These are phyloP conservation scores for Diabrotica balteata DNA, from an alignment of 2,888 invertebrate species.

Conservation along the genomic window DNA sequence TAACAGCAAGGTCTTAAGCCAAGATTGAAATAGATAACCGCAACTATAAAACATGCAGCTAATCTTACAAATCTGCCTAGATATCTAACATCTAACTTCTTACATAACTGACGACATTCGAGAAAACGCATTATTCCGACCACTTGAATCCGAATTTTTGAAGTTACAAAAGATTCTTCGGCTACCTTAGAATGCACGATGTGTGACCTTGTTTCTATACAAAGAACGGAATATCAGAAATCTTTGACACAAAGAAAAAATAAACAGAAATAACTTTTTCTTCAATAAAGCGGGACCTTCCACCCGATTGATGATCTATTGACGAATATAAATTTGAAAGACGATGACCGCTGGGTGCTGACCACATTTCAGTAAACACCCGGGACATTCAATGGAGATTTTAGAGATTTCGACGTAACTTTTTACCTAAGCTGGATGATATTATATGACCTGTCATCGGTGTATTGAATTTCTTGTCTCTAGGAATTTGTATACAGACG, in stretches of 20 bases:
- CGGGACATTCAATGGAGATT: conserved; percentile 26
- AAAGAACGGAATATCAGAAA: conserved; percentile 32
- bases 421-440: conserved; percentile 24
- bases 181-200: conserved; percentile 32
- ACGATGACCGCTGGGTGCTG: conserved; percentile 41
- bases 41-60: not conserved
- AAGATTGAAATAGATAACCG: no score
- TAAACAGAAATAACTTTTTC: conserved; percentile 31
- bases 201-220: conserved; percentile 21
- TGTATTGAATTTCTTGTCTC: conserved; percentile 3
- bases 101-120: conserved; percentile 46
- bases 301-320: conserved; percentile 22
- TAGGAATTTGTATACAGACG: not conserved
- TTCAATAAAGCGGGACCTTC: conserved; percentile 19
- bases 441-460: conserved; percentile 23
- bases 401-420: conserved; percentile 15
- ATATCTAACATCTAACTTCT: conserved; percentile 31
- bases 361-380: conserved; percentile 45
- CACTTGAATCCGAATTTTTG: conserved; percentile 44
- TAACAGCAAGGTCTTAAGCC: no score
- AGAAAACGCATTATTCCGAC: conserved; percentile 44
- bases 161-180: conserved; percentile 38
- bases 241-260: conserved; percentile 33
- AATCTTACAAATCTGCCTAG: conserved; percentile 8
- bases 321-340: conserved; percentile 24